phyloP scores from a whole-genome alignment of 2,888 invertebrate genomes.

The Rotaria macrura region DNA sequence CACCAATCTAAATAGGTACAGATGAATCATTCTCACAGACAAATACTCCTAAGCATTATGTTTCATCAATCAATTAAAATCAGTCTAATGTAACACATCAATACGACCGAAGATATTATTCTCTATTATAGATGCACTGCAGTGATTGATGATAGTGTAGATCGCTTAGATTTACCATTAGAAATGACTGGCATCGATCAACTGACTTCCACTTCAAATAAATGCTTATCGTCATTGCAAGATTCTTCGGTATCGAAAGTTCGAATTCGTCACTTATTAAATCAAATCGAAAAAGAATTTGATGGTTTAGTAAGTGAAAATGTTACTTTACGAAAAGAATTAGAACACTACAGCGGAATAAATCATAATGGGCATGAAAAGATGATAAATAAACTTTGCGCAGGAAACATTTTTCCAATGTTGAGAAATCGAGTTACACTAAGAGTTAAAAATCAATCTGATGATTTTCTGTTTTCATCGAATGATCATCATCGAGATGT shows the following conservation, averaged over 20 bases:
- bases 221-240: not conserved
- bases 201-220: not conserved
- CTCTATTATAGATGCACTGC: not conserved
- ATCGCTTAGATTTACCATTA: not conserved
- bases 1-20: no score
- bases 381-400: constrained; percentile 76
- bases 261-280: constrained; percentile 71
- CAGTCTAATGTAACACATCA: no score
- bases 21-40: no score
- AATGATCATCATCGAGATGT: constrained; percentile 75
- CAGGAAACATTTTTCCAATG: constrained; percentile 76
- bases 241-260: constrained; percentile 39
- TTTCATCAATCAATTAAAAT: not conserved
- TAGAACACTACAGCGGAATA: not conserved
- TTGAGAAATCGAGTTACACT: constrained; percentile 58
- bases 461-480: constrained; percentile 45
- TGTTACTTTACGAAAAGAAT: constrained; percentile 21
- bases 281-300: constrained; percentile 93
- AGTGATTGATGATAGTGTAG: not conserved
- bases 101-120: not conserved
- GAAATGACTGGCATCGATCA: not conserved
- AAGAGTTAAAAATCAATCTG: constrained; percentile 36
- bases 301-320: constrained; percentile 56
- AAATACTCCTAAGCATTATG: no score
- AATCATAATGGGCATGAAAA: not conserved